A percentile compares a stretch with the other conserved stretches of the same genome.
These are phyloP conservation scores for Ferrisia virgata DNA, from an alignment of 2,888 invertebrate genomes.

Conservation along the genomic window DNA sequence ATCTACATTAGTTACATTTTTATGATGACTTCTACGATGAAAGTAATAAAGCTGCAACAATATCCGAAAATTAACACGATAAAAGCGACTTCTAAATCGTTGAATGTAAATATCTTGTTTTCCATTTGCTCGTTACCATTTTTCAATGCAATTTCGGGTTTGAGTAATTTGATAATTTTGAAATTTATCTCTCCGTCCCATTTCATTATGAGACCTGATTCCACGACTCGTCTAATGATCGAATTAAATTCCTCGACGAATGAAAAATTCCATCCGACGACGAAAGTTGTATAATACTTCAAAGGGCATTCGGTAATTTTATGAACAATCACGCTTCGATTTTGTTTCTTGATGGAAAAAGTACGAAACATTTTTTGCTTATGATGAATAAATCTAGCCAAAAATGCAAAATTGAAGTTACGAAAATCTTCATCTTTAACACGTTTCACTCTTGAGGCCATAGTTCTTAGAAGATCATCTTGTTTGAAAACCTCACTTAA, in stretches of 20 bases:
- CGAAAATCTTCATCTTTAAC: constrained; percentile 30
- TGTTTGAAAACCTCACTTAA: constrained; percentile 19
- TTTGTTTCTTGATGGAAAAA: not conserved
- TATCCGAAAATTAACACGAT: constrained; percentile 37
- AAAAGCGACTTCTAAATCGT: constrained; percentile 46
- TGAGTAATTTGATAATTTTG: constrained; percentile 16
- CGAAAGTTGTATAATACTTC: constrained; percentile 27
- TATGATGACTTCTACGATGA: not conserved
- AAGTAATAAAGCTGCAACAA: not conserved
- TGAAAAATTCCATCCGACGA: constrained; percentile 32
- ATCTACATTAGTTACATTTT: not conserved
- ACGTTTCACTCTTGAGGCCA: constrained; percentile 19
- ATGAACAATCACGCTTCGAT: constrained; percentile 30
- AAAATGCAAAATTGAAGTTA: constrained; percentile 30
- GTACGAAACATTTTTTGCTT: not conserved
- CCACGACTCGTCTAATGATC: constrained; percentile 29
- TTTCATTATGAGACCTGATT: constrained; percentile 30
- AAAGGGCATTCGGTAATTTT: constrained; percentile 40
- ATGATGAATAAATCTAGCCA: constrained; percentile 27
- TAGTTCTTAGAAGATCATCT: constrained; percentile 16
- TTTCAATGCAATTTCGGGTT: not conserved
- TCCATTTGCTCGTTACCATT: not conserved
- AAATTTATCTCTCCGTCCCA: constrained; percentile 13
- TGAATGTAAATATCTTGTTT: constrained; percentile 31
- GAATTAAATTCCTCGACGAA: constrained; percentile 43